Evolutionary conservation across 2,888 invertebrate species (phyloP).

Genomic region (Drosophila paracracens): DNA sequence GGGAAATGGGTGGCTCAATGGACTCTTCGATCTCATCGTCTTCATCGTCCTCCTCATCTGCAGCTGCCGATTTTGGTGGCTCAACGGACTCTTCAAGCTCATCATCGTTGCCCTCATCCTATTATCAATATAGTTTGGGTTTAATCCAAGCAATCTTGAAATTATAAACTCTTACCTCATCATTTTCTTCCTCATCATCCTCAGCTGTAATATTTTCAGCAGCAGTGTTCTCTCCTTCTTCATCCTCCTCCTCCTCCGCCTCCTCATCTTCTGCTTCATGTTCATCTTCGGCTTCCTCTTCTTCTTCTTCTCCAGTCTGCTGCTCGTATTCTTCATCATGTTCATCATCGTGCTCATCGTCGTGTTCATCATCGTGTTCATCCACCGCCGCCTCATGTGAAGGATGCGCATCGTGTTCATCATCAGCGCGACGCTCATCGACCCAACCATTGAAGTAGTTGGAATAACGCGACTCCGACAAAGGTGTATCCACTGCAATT

Average conservation of each 20-base stretch:
- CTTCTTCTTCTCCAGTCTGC: constrained; percentile 58
- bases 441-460: constrained; percentile 92
- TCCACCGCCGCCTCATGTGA: constrained; percentile 78
- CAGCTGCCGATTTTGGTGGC: constrained; percentile 42
- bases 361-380: constrained; percentile 83
- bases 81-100: constrained; percentile 53
- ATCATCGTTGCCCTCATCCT: constrained; percentile 32
- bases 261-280: constrained; percentile 41
- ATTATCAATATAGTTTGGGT: neutral
- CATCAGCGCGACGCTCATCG: constrained; percentile 84
- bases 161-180: constrained; percentile 15
- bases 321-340: constrained; percentile 55
- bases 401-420: constrained; percentile 82
- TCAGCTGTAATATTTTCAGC: constrained; percentile 75
- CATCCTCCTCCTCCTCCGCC: constrained; percentile 60
- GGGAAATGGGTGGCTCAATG: constrained; percentile 17
- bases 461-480: constrained; percentile 89
- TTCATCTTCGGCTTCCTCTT: constrained; percentile 45
- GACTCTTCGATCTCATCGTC: constrained; percentile 26
- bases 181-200: constrained; percentile 82
- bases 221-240: constrained; percentile 69
- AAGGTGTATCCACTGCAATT: constrained; percentile 87
- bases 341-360: constrained; percentile 80
- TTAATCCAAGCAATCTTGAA: neutral
- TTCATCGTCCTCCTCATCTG: constrained; percentile 15